These are phyloP conservation scores for Lamellibrachia columna DNA, from an alignment of 2,888 invertebrate genomes.

Conservation along the genomic window DNA sequence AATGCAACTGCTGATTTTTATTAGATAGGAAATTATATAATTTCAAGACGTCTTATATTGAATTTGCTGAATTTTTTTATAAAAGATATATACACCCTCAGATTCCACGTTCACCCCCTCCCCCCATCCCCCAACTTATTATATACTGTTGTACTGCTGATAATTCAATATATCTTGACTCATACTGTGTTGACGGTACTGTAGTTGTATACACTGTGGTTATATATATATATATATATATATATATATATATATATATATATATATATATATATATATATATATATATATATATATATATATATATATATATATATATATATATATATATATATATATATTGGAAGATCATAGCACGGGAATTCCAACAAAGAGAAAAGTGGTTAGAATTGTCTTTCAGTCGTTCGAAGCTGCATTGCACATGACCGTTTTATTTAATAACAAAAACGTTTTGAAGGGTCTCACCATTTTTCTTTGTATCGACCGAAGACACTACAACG, in stretches of 20 bases:
- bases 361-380: neutral
- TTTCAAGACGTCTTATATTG: neutral
- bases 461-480: neutral
- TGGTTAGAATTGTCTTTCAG: neutral
- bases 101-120: no score
- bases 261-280: no score
- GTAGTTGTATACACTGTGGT: no score
- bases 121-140: no score
- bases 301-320: neutral
- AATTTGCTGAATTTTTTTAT: no score
- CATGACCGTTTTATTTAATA: neutral
- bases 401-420: neutral
- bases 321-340: neutral
- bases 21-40: neutral
- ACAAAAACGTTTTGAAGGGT: neutral
- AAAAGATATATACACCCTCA: no score
- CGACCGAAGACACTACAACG: neutral
- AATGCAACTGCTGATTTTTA: neutral
- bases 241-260: no score
- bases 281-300: no score
- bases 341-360: neutral
- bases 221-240: no score
- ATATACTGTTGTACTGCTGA: no score
- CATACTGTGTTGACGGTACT: no score
- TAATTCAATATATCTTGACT: no score